phyloP scores from a whole-genome alignment of 2,888 invertebrate genomes.

The Drosophila lacicola region DNA sequence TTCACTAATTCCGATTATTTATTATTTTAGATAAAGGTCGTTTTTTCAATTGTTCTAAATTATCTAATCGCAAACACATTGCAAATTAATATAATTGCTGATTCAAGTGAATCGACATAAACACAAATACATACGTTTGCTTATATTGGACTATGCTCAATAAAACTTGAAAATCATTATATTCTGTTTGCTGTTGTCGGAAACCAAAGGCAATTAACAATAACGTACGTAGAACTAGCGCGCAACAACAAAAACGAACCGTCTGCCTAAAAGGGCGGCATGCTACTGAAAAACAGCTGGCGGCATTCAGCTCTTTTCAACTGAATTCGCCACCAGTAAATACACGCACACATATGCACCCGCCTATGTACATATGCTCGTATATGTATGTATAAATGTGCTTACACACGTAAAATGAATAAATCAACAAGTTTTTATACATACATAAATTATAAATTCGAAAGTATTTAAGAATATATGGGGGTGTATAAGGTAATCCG shows the following conservation, averaged over 20 bases:
- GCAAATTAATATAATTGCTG: conserved; percentile 20
- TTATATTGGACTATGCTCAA: conserved; percentile 28
- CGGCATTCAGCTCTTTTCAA: conserved; percentile 45
- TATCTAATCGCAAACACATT: conserved; percentile 61
- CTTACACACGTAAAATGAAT: conserved; percentile 2
- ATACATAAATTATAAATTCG: background rate
- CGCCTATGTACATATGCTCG: background rate
- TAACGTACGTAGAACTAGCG: conserved; percentile 4
- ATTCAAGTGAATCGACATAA: conserved; percentile 4
- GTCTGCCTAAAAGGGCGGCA: conserved; percentile 55
- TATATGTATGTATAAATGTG: conserved; percentile 1
- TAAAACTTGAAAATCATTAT: conserved; percentile 42
- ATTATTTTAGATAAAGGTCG: conserved; percentile 25
- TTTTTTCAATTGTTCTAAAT: conserved; percentile 47
- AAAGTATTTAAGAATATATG: background rate
- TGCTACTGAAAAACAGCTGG: conserved; percentile 64
- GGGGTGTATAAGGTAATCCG: background rate
- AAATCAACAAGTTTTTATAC: conserved; percentile 37
- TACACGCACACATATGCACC: background rate
- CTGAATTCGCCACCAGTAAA: conserved; percentile 31
- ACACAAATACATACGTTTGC: conserved; percentile 38
- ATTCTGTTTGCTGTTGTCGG: conserved; percentile 11
- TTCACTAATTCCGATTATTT: conserved; percentile 24
- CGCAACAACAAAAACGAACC: conserved; percentile 41
- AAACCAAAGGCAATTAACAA: conserved; percentile 38